phyloP scores from a whole-genome alignment of 2,797 vertebrate species.

The Heliangelus exortis region DNA sequence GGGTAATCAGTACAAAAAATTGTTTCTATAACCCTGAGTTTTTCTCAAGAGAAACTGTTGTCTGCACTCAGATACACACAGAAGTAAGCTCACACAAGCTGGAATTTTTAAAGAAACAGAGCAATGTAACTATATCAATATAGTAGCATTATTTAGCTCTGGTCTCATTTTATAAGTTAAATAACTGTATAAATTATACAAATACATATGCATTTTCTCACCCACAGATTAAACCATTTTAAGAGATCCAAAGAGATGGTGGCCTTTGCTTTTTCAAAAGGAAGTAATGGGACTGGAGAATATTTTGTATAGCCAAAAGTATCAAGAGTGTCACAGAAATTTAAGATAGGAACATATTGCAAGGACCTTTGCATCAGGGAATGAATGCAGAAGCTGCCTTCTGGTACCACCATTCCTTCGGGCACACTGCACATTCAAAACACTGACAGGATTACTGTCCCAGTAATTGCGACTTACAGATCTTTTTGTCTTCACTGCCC shows the following conservation, averaged over 20 bases:
- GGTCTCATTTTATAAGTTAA: not conserved
- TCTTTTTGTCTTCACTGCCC: not conserved
- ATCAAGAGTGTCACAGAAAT: not conserved
- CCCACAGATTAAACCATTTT: not conserved
- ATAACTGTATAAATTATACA: not conserved
- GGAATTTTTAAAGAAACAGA: not conserved
- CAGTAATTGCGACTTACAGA: not conserved
- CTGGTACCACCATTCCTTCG: not conserved
- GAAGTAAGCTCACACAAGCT: not conserved
- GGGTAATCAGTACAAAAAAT: not conserved
- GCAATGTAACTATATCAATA: not conserved
- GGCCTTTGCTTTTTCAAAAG: not conserved
- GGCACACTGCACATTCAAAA: not conserved
- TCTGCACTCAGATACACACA: not conserved
- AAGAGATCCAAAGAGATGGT: not conserved
- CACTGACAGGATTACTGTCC: not conserved
- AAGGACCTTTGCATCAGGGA: not conserved
- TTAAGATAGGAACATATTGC: not conserved
- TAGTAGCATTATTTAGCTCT: not conserved
- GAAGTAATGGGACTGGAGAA: not conserved
- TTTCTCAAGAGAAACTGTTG: not conserved
- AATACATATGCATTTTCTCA: not conserved
- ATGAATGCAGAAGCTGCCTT: not conserved
- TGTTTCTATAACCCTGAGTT: not conserved
- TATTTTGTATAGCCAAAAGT: not conserved